Base-by-base conservation (phyloP, 2,113 vertebrate genomes). In the Micromys minutus region DNA sequence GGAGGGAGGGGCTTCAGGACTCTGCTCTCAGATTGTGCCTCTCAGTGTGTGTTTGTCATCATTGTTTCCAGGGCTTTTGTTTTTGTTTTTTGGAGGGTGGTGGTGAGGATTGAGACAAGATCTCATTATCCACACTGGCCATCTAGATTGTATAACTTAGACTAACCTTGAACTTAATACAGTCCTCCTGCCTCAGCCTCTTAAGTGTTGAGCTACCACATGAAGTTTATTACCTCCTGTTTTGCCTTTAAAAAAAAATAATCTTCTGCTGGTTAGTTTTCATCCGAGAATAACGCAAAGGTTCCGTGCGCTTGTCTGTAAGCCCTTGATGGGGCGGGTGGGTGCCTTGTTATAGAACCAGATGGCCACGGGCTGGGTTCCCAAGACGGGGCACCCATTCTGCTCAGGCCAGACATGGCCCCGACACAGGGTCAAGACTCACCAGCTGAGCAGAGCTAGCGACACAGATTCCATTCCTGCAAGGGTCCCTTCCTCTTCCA, bases 401-500 rank as follows among this genome's bases (percentile, higher is more conserved):
- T 4, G 0, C 22, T 57, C 0, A 10, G 72, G 42, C 21, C 9
- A 39, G 91, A 57, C 0, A 0, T 4, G 57, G 83, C 13, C 24
- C 57, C 22, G 67, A 42, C 34, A 2, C 24, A 2, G 22, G 63
- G 61, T 12, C 0, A 57, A 22, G 50, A 42, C 19, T 65, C 36
- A 63, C 7, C 0, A 1, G 50, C 34, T 1, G 65, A 50, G 6
- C 29, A 47, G 34, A 31, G 93, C 88, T 65, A 9, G 39, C 29
- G 11, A 6, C 21, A 69, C 80, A 59, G 6, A 95, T 75, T 79
- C 88, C 89, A 52, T 85, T 63, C 50, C 47, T 81, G 83, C 96
- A 95, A 75, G 83, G 39, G 26, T 79, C 89, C 71, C 71, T 31
- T 45, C 84, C 77, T 21, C 63, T 79, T 86, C 67, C 39, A 92